phyloP scores from a whole-genome alignment of 92 coral and sea anemone species.

The Bergia puertoricense region DNA sequence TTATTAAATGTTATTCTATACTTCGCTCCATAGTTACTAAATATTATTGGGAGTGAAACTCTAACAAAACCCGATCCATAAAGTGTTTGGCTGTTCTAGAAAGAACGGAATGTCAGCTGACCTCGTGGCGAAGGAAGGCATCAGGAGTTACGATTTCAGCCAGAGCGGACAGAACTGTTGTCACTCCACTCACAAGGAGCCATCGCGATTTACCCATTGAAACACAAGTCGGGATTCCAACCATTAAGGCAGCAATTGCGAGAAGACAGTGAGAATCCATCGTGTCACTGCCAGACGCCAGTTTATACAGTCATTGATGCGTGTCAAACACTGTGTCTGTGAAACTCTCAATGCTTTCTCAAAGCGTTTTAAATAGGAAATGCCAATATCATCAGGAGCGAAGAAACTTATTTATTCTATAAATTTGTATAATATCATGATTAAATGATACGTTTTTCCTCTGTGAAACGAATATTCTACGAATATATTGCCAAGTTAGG shows the following conservation, averaged over 20 bases:
- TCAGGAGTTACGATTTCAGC: background rate
- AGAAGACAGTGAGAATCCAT: conserved; percentile 7
- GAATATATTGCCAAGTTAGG: too few species aligned
- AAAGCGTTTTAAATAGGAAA: too few species aligned
- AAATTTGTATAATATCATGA: too few species aligned
- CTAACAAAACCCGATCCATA: background rate
- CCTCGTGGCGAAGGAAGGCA: conserved; percentile 15
- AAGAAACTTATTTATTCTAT: too few species aligned
- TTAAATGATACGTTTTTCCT: too few species aligned
- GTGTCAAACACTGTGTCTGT: background rate
- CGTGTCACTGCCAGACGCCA: background rate
- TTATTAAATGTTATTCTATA: too few species aligned
- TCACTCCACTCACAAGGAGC: conserved; percentile 10
- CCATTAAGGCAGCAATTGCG: background rate
- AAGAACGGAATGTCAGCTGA: background rate
- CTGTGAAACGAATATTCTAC: too few species aligned
- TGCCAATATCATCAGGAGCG: too few species aligned
- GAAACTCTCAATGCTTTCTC: too few species aligned
- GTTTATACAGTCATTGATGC: background rate
- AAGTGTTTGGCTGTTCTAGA: background rate
- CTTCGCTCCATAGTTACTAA: too few species aligned
- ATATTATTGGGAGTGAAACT: background rate
- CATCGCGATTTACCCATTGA: conserved; percentile 12
- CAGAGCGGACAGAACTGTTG: conserved; percentile 10
- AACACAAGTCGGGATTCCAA: conserved; percentile 6